These are phyloP conservation scores for Epizoanthus scotinus DNA, from an alignment of 92 coral and sea anemone species.

Conservation along the genomic window DNA sequence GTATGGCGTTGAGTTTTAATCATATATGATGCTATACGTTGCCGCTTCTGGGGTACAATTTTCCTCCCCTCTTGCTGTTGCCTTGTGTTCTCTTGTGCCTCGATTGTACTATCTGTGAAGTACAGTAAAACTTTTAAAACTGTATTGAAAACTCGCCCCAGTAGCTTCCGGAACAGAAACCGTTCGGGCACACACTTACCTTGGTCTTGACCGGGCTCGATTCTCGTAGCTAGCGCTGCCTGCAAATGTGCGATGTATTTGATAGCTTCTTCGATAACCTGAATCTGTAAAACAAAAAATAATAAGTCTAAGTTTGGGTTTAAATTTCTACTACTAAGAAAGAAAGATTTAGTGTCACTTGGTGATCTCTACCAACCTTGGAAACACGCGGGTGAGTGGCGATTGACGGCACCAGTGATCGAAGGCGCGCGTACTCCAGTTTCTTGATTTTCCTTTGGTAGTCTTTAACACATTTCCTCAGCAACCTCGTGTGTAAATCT, in stretches of 20 bases:
- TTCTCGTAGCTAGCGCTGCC: conserved; percentile 75
- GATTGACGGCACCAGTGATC: conserved; percentile 94
- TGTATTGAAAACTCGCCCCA: conserved; percentile 73
- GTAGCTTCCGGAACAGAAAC: conserved; percentile 70
- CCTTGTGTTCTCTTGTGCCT: conserved; percentile 22
- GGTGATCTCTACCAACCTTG: conserved; percentile 64
- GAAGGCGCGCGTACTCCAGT: conserved; percentile 84
- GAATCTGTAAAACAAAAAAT: conserved; percentile 63
- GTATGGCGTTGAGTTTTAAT: conserved; percentile 85
- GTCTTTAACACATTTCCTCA: conserved; percentile 59
- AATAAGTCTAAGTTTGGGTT: background rate
- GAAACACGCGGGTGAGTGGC: conserved; percentile 81
- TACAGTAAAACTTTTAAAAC: conserved; percentile 42
- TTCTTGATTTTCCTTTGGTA: conserved; percentile 74
- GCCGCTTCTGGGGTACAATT: conserved; percentile 78
- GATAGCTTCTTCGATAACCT: conserved; percentile 97
- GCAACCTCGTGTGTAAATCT: conserved; percentile 55
- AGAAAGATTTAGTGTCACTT: background rate
- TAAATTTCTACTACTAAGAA: background rate
- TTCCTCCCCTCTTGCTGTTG: conserved; percentile 65
- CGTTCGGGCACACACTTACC: conserved; percentile 57
- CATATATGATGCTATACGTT: conserved; percentile 94
- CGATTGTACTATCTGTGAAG: conserved; percentile 51
- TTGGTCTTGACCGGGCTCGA: conserved; percentile 47
- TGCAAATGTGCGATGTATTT: conserved; percentile 96